These are phyloP conservation scores for Hiodon tergisus DNA, from an alignment of 2,113 vertebrate species.

Conservation along the genomic window DNA sequence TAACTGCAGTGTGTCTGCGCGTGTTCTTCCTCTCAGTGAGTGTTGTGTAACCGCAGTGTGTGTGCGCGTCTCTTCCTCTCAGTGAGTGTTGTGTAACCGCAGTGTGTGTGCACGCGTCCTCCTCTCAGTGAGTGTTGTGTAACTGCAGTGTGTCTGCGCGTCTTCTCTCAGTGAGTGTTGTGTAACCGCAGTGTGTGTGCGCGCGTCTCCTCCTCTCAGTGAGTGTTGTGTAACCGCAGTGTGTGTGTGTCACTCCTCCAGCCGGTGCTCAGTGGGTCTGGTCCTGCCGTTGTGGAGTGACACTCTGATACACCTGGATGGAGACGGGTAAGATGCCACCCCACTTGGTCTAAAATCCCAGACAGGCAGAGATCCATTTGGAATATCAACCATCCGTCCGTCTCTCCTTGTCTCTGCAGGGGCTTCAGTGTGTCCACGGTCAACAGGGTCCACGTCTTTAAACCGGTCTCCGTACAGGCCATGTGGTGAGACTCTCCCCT, in stretches of 20 bases:
- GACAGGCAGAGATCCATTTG: background rate
- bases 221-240: constrained; percentile 2
- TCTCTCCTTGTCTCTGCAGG: constrained; percentile 41
- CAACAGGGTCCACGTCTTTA: constrained; percentile 94
- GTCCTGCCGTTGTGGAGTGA: constrained; percentile 97
- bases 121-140: background rate
- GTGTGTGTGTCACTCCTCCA: constrained; percentile 51
- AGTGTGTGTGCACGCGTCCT: constrained; percentile 11
- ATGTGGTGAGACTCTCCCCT: constrained; percentile 82
- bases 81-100: constrained; percentile 3
- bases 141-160: background rate
- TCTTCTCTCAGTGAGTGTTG: background rate
- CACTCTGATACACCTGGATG: constrained; percentile 95
- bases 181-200: background rate
- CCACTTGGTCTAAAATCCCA: constrained; percentile 3
- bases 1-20: background rate
- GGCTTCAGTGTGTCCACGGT: constrained; percentile 94
- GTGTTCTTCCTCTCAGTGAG: too few species aligned
- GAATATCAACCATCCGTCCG: background rate
- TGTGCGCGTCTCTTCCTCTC: constrained; percentile 1
- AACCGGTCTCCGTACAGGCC: constrained; percentile 94
- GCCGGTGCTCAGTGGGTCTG: constrained; percentile 85
- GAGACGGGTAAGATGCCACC: constrained; percentile 81
- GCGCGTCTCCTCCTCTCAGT: background rate
- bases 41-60: background rate